phyloP scores from a whole-genome alignment of 1,140 invertebrate genomes.

The Galendromus occidentalis region DNA sequence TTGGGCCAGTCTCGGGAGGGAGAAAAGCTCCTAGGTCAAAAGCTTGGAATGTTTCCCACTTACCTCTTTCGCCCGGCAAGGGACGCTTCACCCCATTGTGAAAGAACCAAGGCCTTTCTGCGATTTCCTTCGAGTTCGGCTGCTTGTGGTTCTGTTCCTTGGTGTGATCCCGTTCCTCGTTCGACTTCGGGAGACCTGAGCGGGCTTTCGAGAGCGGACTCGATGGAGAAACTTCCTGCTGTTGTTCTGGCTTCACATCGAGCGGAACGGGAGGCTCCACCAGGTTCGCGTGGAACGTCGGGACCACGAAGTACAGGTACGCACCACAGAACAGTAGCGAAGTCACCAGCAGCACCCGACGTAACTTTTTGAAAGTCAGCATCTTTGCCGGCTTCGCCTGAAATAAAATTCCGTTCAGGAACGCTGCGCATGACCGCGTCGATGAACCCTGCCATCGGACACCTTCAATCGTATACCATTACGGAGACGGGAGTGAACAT shows the following conservation, averaged over 20 bases:
- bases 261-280: not conserved
- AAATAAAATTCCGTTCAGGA: too few species aligned
- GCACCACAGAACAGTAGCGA: not conserved
- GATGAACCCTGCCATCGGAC: too few species aligned
- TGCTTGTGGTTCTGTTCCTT: not conserved
- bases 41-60: not conserved
- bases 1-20: too few species aligned
- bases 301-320: not conserved
- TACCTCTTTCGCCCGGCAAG: not conserved
- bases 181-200: too few species aligned
- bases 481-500: too few species aligned
- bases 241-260: not conserved
- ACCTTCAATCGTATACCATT: too few species aligned
- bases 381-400: not conserved
- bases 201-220: too few species aligned
- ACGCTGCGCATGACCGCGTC: too few species aligned
- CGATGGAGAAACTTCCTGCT: not conserved
- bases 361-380: constrained; percentile 5
- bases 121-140: not conserved
- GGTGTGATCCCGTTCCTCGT: not conserved
- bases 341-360: not conserved
- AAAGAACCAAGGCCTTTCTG: not conserved
- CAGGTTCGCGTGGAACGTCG: constrained; percentile 3
- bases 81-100: not conserved
- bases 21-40: too few species aligned